Base-by-base conservation (phyloP, 2,113 vertebrate species). In the Tursiops truncatus region DNA sequence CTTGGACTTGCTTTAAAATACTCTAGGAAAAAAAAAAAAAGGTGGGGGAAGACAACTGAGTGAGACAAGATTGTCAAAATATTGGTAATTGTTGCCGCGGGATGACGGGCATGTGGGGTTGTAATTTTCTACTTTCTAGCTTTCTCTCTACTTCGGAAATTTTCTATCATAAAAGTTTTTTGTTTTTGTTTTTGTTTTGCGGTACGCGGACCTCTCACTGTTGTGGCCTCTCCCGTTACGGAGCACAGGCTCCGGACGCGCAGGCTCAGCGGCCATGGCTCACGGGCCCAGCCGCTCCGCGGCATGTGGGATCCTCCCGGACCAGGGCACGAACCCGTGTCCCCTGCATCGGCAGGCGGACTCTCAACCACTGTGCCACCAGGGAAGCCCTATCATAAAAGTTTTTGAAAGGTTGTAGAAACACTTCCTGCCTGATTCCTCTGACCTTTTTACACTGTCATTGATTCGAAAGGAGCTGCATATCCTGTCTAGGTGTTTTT, bases 1-100 rank as follows among this genome's bases (percentile, higher is more conserved):
- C 44, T 44, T 67, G 23, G 65, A 26, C 53, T 89, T 77, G 31
- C 67, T 89, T 85, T 88, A 85, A 85, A 96, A 92, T 36, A 60
- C 36, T 60, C 33, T 12, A 74, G 38, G 11, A 44, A n/a, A 73
- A 41, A 25, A 47, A 36, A 36, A 47, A 14, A 6, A 21, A 44
- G 8, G 7, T 14, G 3, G 6, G 33, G 4, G 36, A 1, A n/a
- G 28, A 44, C 28, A 13, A 74, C 53, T 36, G 38, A 80, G 84
- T 36, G 38, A 80, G 84, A 86, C 6, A 41, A 58, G 62, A 77
- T 4, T 36, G 68, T 70, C 33, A 58, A 94, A 85, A 86, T 62
- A 33, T 14, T 71, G 70, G 12, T 65, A 28, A 44, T 10, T 74
- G n/a, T 63, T 92, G 81, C 63, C 79, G n/a, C 70, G 62, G n/a